phyloP scores from a whole-genome alignment of 2,113 vertebrate genomes.

The Diglossa brunneiventris region DNA sequence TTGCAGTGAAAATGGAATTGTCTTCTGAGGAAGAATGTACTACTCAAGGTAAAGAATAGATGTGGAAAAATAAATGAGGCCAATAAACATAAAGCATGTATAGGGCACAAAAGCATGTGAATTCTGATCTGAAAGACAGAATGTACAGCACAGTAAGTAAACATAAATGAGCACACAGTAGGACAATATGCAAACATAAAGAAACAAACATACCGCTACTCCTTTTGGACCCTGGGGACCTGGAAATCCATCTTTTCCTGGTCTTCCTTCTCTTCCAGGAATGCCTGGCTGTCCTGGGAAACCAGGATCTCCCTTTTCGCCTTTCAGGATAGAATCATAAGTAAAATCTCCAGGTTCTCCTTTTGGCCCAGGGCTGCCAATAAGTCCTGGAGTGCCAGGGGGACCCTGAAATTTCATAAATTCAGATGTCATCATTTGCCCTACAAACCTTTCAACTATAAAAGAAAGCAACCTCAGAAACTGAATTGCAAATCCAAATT shows the following conservation, averaged over 20 bases:
- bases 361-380: constrained; percentile 84
- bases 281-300: constrained; percentile 76
- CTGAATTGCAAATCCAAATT: background rate
- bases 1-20: background rate
- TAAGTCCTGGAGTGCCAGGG: constrained; percentile 80
- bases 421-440: background rate
- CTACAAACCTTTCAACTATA: background rate
- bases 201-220: constrained; percentile 78
- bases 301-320: constrained; percentile 87
- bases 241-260: constrained; percentile 84
- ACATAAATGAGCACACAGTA: background rate
- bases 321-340: constrained; percentile 83
- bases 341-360: constrained; percentile 90
- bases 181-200: background rate
- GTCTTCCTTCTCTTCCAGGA: constrained; percentile 81
- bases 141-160: background rate
- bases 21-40: background rate
- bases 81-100: background rate
- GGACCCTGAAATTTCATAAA: constrained; percentile 75
- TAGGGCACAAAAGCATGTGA: background rate
- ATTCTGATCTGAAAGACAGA: background rate
- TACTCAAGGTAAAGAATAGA: background rate
- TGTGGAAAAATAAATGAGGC: background rate
- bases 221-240: constrained; percentile 87
- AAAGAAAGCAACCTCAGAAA: background rate